phyloP scores from a whole-genome alignment of 2,888 invertebrate species.

The Orthosia cruda region DNA sequence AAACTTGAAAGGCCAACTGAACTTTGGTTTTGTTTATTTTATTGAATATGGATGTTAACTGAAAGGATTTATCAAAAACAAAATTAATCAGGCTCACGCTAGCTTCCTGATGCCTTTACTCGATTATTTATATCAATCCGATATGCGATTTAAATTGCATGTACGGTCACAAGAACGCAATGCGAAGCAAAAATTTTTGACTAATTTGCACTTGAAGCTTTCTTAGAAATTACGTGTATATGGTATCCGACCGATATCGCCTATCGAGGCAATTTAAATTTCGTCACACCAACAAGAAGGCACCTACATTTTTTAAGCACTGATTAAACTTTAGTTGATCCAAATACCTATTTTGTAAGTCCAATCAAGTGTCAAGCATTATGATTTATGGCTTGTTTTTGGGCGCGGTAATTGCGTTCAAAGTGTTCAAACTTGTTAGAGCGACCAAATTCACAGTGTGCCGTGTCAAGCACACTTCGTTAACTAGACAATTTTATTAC shows the following conservation, averaged over 20 bases:
- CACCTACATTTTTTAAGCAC: not conserved
- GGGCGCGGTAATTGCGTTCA: conserved; percentile 63
- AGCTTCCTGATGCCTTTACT: no score
- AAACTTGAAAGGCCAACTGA: conserved; percentile 26
- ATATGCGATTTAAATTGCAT: no score
- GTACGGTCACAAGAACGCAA: no score
- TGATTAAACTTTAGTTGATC: conserved; percentile 38
- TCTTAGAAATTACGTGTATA: no score
- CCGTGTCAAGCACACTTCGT: conserved; percentile 67
- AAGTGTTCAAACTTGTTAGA: conserved; percentile 64
- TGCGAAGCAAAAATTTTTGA: no score
- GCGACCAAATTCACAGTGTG: conserved; percentile 51
- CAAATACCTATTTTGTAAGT: conserved; percentile 42
- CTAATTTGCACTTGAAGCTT: no score
- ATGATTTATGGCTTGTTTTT: conserved; percentile 67
- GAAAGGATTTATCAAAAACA: no score
- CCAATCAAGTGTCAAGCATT: conserved; percentile 49
- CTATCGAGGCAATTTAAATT: no score
- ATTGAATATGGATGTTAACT: no score
- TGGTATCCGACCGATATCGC: no score
- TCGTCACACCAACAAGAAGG: no score
- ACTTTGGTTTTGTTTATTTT: conserved; percentile 14
- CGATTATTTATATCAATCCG: no score
- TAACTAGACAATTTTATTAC: conserved; percentile 68
- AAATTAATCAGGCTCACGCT: not conserved